Evolutionary conservation across 1,140 invertebrate species (phyloP), one percentile per base, ranked within the genome.

Genomic region (Lepidostoma basale): DNA sequence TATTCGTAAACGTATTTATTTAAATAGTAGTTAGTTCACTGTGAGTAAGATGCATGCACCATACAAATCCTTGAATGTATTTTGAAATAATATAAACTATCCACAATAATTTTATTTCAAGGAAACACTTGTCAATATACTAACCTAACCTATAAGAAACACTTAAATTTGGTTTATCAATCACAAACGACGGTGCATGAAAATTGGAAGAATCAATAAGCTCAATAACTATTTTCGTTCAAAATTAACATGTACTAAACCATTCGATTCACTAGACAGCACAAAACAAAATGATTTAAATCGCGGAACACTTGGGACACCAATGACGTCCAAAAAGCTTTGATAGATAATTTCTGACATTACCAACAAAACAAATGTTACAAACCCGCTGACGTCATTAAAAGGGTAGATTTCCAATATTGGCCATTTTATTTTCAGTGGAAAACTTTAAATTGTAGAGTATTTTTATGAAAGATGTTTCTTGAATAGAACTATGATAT

Each of bases 71-170:
- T 65, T 65, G 62, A 42, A 18, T 65, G 3, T 42, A 47, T n/a
- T 54, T 65, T 65, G 28, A 65, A 47, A 36, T 36, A 65, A 54
- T 26, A 42, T 18, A 18, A 33, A 65, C 10, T 12, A 65, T 39
- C 42, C 49, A 42, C n/a, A 33, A 16, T 33, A 30, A 18, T 30
- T 30, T 54, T 14, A 54, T 16, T 30, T 30, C 14, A 14, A 28
- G 5, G 39, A 62, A 62, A 62, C 30, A 54, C 20, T 65, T 65
- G 62, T 65, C 62, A 65, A 65, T 54, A 65, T 65, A 65, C 49
- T 52, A 65, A 65, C 62, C 45, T 65, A 65, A 65, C 62, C 62
- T 65, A 65, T 33, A 64, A 65, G 62, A 36, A 20, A 25, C 62
- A 54, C 30, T 54, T 25, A 33, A 49, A 49, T 47, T 56, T 30